Base-by-base conservation (phyloP, 2,113 vertebrate genomes). In the Thamnophis sirtalis region DNA sequence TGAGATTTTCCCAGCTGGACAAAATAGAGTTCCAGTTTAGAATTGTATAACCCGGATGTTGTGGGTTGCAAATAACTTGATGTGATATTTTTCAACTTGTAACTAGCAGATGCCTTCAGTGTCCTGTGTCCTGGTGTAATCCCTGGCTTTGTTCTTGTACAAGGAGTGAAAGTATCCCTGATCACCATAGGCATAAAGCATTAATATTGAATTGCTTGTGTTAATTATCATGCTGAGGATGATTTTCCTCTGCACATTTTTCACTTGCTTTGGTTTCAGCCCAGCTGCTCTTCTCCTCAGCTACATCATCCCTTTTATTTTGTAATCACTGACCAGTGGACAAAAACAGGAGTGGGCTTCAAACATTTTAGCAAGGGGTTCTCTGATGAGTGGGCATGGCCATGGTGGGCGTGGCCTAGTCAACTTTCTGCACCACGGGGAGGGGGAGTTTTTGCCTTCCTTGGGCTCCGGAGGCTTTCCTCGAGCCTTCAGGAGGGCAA, bases 151-250 rank as follows among this genome's bases (percentile, higher is more conserved):
- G 26, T 1, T 95, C 80, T 94, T 91, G 22, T 68, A 55, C 51
- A 58, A 91, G 51, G 87, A 93, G 91, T 56, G 84, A 90, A 95
- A 93, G 91, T 84, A 48, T 90, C 51, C 50, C 0, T 68, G 90
- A 0, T 88, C 90, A 68, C 38, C 15, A 24, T 24, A 92, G 89
- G 85, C 87, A 84, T 88, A 56, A 89, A 50, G 63, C 10, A 50
- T 92, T 92, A 89, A 54, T 92, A 84, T 92, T 95, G 93, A 95
- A 95, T 90, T 9, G 80, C 84, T 38, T 91, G 87, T 94, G 94
- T 93, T 93, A 96, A 94, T 88, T 92, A 89, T 53, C 48, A 89
- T 92, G 55, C 89, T 91, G 94, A 15, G 85, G 93, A 89, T 50
- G 87, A 53, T 92, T 93, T 60, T 84, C 49, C 33, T 51, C 80